These are phyloP conservation scores for Heliopora coerulea DNA, from an alignment of 92 coral and sea anemone genomes.

Conservation along the genomic window DNA sequence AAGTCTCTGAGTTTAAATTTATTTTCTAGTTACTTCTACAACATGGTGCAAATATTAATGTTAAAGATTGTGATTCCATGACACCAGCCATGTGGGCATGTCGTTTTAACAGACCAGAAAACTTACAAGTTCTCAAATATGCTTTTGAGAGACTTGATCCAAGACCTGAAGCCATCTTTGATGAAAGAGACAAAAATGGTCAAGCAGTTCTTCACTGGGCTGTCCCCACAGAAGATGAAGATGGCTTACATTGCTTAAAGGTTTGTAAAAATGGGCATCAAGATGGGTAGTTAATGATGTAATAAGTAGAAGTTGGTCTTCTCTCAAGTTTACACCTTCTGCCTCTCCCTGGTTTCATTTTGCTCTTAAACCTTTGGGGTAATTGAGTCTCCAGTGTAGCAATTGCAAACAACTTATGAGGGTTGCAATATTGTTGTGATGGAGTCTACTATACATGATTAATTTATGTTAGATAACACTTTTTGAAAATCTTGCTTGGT, in stretches of 20 bases:
- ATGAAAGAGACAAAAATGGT: constrained; percentile 75
- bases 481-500: too few relatives aligned
- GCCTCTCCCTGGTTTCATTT: too few relatives aligned
- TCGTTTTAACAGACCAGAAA: constrained; percentile 75
- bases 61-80: constrained; percentile 72
- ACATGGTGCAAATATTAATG: constrained; percentile 71
- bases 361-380: too few relatives aligned
- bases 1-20: too few relatives aligned
- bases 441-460: not conserved
- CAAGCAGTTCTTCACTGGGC: constrained; percentile 89
- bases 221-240: constrained; percentile 61
- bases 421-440: not conserved
- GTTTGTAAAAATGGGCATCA: constrained; percentile 47
- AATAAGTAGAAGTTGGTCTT: too few relatives aligned
- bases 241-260: constrained; percentile 64
- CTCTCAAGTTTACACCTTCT: too few relatives aligned
- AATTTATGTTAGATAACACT: too few relatives aligned
- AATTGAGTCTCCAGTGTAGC: too few relatives aligned
- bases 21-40: constrained; percentile 69
- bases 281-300: too few relatives aligned
- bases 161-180: constrained; percentile 75
- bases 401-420: too few relatives aligned
- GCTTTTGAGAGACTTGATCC: constrained; percentile 82
- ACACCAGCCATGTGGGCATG: constrained; percentile 99
- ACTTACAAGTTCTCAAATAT: constrained; percentile 56